Conservation (phyloP, 1,140 invertebrate species). For the Druon quercuslanigerum region DNA sequence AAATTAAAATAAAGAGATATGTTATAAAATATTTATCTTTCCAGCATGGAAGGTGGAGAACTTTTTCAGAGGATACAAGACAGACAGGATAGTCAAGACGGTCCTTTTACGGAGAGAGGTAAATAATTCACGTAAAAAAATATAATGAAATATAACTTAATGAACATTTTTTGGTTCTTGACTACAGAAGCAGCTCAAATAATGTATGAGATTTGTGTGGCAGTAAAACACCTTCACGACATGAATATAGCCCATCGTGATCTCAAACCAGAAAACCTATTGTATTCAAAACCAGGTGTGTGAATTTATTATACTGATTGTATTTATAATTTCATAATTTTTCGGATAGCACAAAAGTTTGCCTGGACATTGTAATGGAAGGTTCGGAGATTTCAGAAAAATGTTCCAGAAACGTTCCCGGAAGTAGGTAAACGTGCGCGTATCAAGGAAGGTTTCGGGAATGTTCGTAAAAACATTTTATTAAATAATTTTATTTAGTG, state of each 20-base stretch:
- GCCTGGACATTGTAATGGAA: too few relatives aligned
- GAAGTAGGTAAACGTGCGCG: too few relatives aligned
- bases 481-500: too few relatives aligned
- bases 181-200: constrained; percentile 89
- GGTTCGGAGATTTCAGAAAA: too few relatives aligned
- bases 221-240: constrained; percentile 96
- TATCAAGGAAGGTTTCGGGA: too few relatives aligned
- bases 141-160: background rate
- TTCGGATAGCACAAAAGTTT: too few relatives aligned
- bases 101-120: constrained; percentile 96
- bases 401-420: too few relatives aligned
- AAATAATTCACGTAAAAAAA: constrained; percentile 39
- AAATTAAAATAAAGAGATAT: background rate
- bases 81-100: constrained; percentile 81
- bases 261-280: constrained; percentile 94
- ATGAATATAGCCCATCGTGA: constrained; percentile 98
- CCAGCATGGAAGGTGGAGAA: constrained; percentile 97
- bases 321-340: background rate
- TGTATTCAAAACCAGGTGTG: constrained; percentile 84
- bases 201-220: constrained; percentile 96
- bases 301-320: constrained; percentile 4
- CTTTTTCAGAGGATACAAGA: constrained; percentile 98
- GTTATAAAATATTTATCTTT: constrained; percentile 57
- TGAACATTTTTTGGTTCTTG: constrained; percentile 56
- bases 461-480: too few relatives aligned